Evolutionary conservation across 2,797 vertebrate genomes (phyloP).

Genomic region (Protosalanx chinensis): DNA sequence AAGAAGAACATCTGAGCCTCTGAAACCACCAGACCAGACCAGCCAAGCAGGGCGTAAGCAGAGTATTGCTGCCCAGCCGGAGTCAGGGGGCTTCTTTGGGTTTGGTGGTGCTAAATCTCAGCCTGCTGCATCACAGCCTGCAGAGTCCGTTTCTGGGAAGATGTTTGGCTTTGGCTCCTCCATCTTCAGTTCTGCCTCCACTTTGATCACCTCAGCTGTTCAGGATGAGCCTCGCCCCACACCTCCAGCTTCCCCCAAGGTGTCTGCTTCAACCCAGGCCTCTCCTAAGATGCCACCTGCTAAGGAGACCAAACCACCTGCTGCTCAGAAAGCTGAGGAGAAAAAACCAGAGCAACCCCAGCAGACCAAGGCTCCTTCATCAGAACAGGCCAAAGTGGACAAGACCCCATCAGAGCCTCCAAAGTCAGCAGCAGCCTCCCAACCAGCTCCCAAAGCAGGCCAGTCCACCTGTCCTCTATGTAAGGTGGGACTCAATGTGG

Average conservation of each 20-base stretch:
- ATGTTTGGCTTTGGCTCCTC: constrained; percentile 93
- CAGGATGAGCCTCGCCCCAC: constrained; percentile 47
- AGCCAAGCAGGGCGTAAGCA: too few species aligned
- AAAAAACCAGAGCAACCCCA: constrained; percentile 53
- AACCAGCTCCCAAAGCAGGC: constrained; percentile 26
- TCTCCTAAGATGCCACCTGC: constrained; percentile 47
- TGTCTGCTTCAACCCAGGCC: constrained; percentile 43
- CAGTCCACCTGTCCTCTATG: constrained; percentile 74
- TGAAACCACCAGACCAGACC: too few species aligned
- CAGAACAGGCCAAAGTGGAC: constrained; percentile 23
- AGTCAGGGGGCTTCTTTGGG: constrained; percentile 59
- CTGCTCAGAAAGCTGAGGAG: constrained; percentile 39
- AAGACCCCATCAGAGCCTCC: constrained; percentile 10
- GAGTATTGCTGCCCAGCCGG: constrained; percentile 54
- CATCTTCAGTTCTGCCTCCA: constrained; percentile 87
- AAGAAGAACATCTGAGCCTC: too few species aligned
- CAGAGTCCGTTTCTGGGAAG: constrained; percentile 86
- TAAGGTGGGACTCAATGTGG: constrained; percentile 73
- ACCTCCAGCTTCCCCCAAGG: constrained; percentile 62
- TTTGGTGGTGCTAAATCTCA: constrained; percentile 62
- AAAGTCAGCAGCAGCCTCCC: constrained; percentile 31
- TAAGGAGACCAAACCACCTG: constrained; percentile 55
- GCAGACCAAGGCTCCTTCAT: constrained; percentile 54
- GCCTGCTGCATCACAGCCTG: constrained; percentile 75
- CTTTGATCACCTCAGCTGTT: constrained; percentile 72